phyloP scores from a whole-genome alignment of 2,113 vertebrate genomes.

The Kobus ellipsiprymnus region DNA sequence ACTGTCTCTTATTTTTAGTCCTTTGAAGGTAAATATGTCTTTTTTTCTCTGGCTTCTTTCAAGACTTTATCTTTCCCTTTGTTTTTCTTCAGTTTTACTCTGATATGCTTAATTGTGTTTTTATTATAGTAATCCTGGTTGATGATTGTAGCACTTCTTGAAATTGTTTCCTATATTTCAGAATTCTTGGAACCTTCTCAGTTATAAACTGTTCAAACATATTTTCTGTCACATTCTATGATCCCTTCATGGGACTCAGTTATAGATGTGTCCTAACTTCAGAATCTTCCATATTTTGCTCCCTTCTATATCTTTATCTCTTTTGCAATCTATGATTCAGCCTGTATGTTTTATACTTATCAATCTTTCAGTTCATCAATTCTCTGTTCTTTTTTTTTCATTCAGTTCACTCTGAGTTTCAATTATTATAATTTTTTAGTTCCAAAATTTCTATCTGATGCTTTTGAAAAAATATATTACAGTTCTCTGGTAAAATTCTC shows the following conservation, averaged over 20 bases:
- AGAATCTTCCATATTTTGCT: background rate
- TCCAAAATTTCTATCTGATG: constrained; percentile 10
- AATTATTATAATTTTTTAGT: background rate
- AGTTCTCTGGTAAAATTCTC: background rate
- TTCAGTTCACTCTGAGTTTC: background rate
- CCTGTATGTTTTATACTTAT: background rate
- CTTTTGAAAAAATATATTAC: background rate
- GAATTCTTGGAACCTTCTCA: background rate
- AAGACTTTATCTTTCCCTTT: background rate
- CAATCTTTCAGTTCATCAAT: background rate
- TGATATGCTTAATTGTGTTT: background rate
- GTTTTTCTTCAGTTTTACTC: background rate
- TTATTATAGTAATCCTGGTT: background rate
- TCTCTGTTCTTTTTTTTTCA: background rate
- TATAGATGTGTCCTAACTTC: background rate
- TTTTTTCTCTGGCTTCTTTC: background rate
- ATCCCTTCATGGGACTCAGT: background rate
- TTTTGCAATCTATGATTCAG: background rate
- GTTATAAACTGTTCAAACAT: background rate
- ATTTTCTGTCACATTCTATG: background rate
- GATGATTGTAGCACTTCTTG: background rate
- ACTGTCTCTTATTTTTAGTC: background rate
- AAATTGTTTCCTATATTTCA: background rate
- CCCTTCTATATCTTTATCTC: background rate
- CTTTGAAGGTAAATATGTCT: background rate